Evolutionary conservation across 2,797 vertebrate species (phyloP), one percentile per base, ranked within the genome.

Genomic region (Chrosomus eos): DNA sequence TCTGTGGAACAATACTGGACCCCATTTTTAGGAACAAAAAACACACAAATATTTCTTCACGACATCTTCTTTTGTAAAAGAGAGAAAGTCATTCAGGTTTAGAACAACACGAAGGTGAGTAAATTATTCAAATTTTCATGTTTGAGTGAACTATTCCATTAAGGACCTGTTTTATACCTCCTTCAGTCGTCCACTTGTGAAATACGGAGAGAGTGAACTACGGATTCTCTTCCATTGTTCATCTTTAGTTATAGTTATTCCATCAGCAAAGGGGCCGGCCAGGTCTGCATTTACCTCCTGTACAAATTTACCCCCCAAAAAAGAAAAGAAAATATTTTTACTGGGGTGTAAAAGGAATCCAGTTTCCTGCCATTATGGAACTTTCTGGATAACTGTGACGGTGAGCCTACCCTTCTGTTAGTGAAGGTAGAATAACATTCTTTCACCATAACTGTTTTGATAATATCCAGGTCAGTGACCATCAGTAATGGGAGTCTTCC

Each of bases 211-310:
- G 4, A 97, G 67, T 1, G 94, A 88, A 36, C 80, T 86, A 7
- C 94, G 92, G 28, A 97, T 96, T 83, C 94, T 91, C 85, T 90
- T 97, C 96, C 96, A 96, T 45, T 81, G 90, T 28, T 96, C 95
- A 77, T 96, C 95, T 83, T 92, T 91, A 5, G 93, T 93, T 0
- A 71, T 0, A 0, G 26, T 85, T 31, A 97, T 9, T 2, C 91
- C 90, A 0, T 94, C 94, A 0, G 72, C 3, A 70, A 97, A 1
- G 1, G 88, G 53, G 19, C 95, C 95, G 0, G 13, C 36, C 19
- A 94, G 7, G 0, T 23, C 11, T 14, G 18, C 0, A 28, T 72
- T 0, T 5, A 0, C 4, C 0, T 92, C 90, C 94, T 95, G 87
- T 26, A 40, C 71, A 83, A 58, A 84, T 3, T 0, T 14, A 21